phyloP scores from a whole-genome alignment of 2,113 vertebrate species.

The Apeltes quadracus region DNA sequence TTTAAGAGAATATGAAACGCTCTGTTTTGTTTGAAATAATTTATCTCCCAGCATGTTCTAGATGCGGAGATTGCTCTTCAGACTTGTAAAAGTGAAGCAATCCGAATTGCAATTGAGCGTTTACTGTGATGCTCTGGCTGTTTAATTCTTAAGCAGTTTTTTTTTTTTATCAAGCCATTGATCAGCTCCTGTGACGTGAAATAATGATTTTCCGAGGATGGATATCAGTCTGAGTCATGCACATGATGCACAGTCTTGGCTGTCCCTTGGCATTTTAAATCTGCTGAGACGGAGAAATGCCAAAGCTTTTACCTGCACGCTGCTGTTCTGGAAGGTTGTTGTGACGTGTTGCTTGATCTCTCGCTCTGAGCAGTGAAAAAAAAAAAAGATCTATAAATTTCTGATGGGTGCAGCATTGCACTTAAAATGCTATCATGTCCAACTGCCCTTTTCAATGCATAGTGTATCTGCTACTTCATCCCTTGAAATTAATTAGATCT shows the following conservation, averaged over 20 bases:
- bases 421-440: constrained; percentile 55
- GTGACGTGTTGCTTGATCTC: constrained; percentile 50
- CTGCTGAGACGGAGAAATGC: constrained; percentile 48
- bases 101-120: constrained; percentile 30
- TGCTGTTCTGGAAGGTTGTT: constrained; percentile 50
- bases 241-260: constrained; percentile 31
- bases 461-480: constrained; percentile 27
- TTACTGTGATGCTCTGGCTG: constrained; percentile 10
- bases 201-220: constrained; percentile 22
- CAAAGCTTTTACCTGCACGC: constrained; percentile 64
- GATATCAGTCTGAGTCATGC: constrained; percentile 17
- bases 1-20: constrained; percentile 43
- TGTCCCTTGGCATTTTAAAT: constrained; percentile 45
- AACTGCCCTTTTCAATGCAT: constrained; percentile 33
- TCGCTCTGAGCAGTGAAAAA: constrained; percentile 62
- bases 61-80: constrained; percentile 16
- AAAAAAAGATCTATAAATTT: constrained; percentile 67
- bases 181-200: constrained; percentile 7
- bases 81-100: constrained; percentile 19
- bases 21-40: constrained; percentile 53
- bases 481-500: constrained; percentile 4
- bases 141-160: not conserved
- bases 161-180: constrained; percentile 29
- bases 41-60: constrained; percentile 36
- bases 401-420: constrained; percentile 52